Percentiles rank a stretch among this genome's conserved stretches.
Evolutionary conservation across 2,113 vertebrate genomes (phyloP).

Genomic region (Phyllostomus hastatus): DNA sequence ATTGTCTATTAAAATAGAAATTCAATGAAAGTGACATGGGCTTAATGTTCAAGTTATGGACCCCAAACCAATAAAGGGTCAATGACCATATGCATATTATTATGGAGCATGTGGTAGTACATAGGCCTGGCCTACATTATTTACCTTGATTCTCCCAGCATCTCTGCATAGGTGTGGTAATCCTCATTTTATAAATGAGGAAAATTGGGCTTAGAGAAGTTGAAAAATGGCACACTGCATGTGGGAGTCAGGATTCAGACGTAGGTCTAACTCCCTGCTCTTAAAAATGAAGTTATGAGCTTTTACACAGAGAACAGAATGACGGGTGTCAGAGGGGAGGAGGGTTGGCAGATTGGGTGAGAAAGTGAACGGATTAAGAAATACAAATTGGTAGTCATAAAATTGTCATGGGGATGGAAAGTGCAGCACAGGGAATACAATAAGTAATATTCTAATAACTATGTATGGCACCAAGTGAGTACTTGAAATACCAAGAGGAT

Average conservation of each 20-base stretch:
- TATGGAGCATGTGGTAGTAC: neutral
- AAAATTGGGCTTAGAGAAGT: neutral
- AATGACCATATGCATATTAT: neutral
- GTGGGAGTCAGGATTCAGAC: neutral
- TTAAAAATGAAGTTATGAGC: neutral
- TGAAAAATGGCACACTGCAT: neutral
- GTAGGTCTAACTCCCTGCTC: neutral
- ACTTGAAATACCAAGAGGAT: neutral
- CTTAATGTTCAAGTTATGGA: constrained; percentile 19
- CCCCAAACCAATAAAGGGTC: constrained; percentile 8
- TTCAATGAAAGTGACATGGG: neutral
- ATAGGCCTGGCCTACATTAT: neutral
- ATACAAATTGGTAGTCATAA: neutral
- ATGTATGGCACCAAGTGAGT: neutral
- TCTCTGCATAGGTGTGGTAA: neutral
- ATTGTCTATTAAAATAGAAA: neutral
- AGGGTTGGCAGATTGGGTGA: neutral
- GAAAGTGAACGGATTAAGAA: neutral
- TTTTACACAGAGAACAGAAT: neutral
- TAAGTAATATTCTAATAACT: neutral
- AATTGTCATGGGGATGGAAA: neutral
- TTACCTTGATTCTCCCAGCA: neutral
- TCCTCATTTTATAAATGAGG: neutral
- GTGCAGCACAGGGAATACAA: neutral
- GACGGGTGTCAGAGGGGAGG: neutral